These are phyloP conservation scores for Edolisoma coerulescens DNA, from an alignment of 2,113 vertebrate species.

Conservation along the genomic window DNA sequence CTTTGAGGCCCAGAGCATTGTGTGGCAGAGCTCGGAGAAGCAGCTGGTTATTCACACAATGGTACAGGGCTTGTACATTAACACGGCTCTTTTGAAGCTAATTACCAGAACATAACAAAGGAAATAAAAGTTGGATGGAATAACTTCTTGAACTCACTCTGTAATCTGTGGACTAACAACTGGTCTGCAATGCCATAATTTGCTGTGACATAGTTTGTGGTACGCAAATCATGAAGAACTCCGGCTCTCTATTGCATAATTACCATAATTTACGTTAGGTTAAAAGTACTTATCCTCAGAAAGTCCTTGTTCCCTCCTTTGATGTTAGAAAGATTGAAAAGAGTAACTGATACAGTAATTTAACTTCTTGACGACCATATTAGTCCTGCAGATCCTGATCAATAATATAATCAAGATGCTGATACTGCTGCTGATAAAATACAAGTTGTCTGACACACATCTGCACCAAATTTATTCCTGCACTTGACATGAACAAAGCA, in stretches of 20 bases:
- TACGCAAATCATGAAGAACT: background rate
- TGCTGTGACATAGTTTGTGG: background rate
- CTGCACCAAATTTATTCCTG: background rate
- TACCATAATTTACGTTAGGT: background rate
- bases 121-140: background rate
- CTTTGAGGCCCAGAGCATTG: background rate
- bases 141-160: background rate
- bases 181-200: background rate
- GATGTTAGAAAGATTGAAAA: background rate
- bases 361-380: background rate
- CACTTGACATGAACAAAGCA: background rate
- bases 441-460: background rate
- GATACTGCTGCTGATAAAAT: background rate
- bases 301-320: background rate
- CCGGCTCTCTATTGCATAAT: background rate
- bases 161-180: background rate
- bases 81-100: background rate
- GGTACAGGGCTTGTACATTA: background rate
- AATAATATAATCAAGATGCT: background rate
- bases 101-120: background rate
- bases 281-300: background rate
- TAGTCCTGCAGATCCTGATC: background rate
- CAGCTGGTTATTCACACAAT: background rate
- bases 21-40: background rate
- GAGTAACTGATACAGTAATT: background rate